Percentiles rank a stretch among this genome's conserved stretches.
Evolutionary conservation across 2,888 invertebrate species (phyloP).

Genomic region (Drosophila buzzatii): DNA sequence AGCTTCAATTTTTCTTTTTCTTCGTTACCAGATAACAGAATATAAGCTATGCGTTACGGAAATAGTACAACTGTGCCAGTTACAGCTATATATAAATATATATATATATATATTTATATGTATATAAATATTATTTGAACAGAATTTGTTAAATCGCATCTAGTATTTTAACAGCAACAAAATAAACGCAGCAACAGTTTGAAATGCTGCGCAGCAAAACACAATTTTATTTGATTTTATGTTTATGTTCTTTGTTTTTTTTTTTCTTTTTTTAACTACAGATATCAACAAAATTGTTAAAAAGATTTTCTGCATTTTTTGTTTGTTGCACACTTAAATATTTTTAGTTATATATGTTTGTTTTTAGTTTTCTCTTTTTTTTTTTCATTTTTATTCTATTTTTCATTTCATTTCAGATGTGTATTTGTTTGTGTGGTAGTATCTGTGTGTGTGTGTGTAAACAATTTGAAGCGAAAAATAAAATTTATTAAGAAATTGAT

Average conservation of each 20-base stretch:
- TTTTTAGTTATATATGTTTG: conserved; percentile 25
- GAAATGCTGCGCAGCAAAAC: conserved; percentile 45
- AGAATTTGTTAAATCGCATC: conserved; percentile 28
- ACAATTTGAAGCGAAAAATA: conserved; percentile 38
- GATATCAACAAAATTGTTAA: conserved; percentile 49
- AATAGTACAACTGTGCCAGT: conserved; percentile 35
- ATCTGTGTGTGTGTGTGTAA: conserved; percentile 19
- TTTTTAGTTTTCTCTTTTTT: background rate
- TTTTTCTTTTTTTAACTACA: conserved; percentile 36
- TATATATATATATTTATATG: conserved; percentile 31
- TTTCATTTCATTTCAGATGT: conserved; percentile 38
- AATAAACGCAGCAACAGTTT: conserved; percentile 46
- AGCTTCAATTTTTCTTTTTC: background rate
- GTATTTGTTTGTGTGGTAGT: conserved; percentile 21
- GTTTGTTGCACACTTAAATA: conserved; percentile 32
- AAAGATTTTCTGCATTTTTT: conserved; percentile 19
- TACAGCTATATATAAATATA: conserved; percentile 34
- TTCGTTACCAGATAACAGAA: conserved; percentile 2
- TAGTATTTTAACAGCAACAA: conserved; percentile 49
- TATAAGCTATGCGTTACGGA: conserved; percentile 6
- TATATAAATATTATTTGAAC: conserved; percentile 43
- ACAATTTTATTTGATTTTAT: conserved; percentile 31
- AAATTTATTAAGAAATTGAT: conserved; percentile 29
- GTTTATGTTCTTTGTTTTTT: conserved; percentile 2
- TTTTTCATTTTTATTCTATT: conserved; percentile 33